Conservation (phyloP, 1,140 invertebrate species). For the Apocrypta bakeri region DNA sequence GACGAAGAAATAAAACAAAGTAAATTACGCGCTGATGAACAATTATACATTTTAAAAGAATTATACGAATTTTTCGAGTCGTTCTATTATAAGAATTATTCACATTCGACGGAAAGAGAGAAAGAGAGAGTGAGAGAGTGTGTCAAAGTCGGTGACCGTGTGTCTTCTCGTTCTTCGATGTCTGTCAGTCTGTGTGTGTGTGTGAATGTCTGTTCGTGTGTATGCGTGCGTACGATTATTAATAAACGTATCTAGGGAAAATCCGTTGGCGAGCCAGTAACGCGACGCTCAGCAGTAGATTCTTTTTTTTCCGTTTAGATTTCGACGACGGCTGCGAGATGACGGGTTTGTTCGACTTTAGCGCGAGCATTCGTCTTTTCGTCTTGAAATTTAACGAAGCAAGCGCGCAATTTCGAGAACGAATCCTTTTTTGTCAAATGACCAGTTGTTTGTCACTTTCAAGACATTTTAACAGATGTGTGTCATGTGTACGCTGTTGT, state of each 20-base stretch:
- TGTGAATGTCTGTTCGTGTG: background rate
- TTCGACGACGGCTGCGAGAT: background rate
- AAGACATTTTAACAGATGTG: background rate
- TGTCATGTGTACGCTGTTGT: background rate
- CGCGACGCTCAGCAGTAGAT: slow-evolving; percentile 25
- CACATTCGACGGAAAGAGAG: slow-evolving; percentile 27
- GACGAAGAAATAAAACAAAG: background rate
- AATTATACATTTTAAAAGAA: slow-evolving; percentile 15
- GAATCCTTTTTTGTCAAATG: background rate
- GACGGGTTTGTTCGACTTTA: slow-evolving; percentile 31
- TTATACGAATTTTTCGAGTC: slow-evolving; percentile 34
- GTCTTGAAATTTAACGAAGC: background rate
- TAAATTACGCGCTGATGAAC: slow-evolving; percentile 15
- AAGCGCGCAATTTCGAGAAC: background rate
- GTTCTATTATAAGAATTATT: slow-evolving; percentile 8
- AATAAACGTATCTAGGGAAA: slow-evolving; percentile 17
- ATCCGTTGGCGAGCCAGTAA: slow-evolving; percentile 37
- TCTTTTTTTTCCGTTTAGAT: slow-evolving; percentile 29
- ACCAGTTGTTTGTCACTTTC: background rate
- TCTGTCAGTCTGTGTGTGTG: slow-evolving; percentile 25
- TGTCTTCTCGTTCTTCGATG: slow-evolving; percentile 47
- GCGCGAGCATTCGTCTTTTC: background rate
- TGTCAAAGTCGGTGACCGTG: slow-evolving; percentile 28
- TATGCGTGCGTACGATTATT: background rate
- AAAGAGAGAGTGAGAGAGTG: slow-evolving; percentile 33